Conservation (phyloP, 2,797 vertebrate genomes). For the Tangara arthus region DNA sequence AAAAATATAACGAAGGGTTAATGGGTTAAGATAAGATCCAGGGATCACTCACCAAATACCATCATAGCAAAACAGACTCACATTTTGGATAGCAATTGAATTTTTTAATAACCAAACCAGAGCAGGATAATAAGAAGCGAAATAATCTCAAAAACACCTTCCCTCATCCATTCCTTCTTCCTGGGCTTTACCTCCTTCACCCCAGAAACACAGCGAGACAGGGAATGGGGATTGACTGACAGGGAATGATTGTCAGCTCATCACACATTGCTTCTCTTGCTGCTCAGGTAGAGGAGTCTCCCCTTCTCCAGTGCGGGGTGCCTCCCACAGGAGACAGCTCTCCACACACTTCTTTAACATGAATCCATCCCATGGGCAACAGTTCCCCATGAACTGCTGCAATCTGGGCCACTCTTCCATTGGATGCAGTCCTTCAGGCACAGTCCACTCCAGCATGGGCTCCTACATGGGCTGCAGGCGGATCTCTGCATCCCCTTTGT, state of each 20-base stretch:
- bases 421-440: not conserved
- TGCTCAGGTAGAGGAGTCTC: not conserved
- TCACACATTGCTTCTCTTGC: rapidly evolving
- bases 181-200: not conserved
- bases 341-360: not conserved
- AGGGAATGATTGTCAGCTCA: not conserved
- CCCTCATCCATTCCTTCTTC: not conserved
- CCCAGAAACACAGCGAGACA: not conserved
- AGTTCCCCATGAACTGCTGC: not conserved
- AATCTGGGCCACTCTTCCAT: rapidly evolving
- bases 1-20: not conserved
- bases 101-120: not conserved
- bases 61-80: not conserved
- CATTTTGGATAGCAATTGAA: not conserved
- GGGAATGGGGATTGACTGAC: not conserved
- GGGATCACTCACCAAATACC: not conserved
- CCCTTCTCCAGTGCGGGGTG: rapidly evolving
- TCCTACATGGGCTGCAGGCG: rapidly evolving
- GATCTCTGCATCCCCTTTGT: not conserved
- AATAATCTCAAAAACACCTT: not conserved
- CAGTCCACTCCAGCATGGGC: rapidly evolving
- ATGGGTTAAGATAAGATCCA: not conserved
- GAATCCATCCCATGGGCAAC: not conserved
- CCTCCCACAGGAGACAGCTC: not conserved
- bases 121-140: not conserved